Base-by-base conservation (phyloP, 30 jellyfish, hydroid and myxozoan species). In the Nemopilema nomurai region DNA sequence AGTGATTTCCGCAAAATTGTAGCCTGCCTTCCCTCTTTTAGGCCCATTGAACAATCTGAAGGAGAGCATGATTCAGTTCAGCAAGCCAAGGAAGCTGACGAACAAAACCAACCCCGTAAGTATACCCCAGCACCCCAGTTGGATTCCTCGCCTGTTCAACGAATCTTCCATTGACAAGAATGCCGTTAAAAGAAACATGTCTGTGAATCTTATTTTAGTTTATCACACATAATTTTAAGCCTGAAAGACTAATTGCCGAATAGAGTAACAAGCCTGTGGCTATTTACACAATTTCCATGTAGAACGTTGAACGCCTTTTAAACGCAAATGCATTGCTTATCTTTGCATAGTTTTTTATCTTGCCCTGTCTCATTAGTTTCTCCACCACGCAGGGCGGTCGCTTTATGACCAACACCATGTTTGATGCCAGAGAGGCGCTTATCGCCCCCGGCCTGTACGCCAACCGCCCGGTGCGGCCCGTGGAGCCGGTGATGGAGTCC, bases 391-490 rank as follows among this genome's bases (percentile, higher is more conserved):
- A 88, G 96, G 99, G 99, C 51, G 99, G 99, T 22, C 97, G 99
- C 57, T 94, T 94, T 87, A 94, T 94, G 99, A 77, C 97, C 24
- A 94, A 89, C 79, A 94, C 99, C 66, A 89, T 89, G 96, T 94
- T 94, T 28, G 99, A 94, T 83, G 99, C 99, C 8, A 82, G 99
- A 67, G 99, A 94, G 80, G 99, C 99, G 1, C 90, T 94, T 28
- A 74, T 89, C 28, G 99, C 99, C 31, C 99, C 99, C 17, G 99
- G 99, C n/a, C 71, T 94, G 94, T 94, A 89, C 79, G 83, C 99
- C 28, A 94, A 89, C 72, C 91, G 99, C 17, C 95, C 96, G 17
- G 93, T 94, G 18, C 90, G 99, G 8, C 93, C 97, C 1, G 99
- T 94, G 27, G 99, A 94, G 28, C 99, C 99, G 4, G 90, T 84